A percentile compares a stretch with the other conserved stretches of the same genome.
Evolutionary conservation across 2,797 vertebrate genomes (phyloP).

Genomic region (Amphiprion clarkii): DNA sequence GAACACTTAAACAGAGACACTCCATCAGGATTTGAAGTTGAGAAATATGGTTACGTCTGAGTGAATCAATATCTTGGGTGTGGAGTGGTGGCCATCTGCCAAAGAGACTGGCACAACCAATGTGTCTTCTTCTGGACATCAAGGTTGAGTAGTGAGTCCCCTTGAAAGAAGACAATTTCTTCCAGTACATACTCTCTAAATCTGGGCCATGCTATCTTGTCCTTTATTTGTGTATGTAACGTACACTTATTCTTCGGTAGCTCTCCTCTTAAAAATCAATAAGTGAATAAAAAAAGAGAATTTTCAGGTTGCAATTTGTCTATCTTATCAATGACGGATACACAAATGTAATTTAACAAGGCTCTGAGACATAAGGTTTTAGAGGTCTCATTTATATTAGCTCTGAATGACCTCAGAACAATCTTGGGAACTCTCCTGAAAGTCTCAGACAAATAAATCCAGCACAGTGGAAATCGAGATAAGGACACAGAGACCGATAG

Average conservation of each 20-base stretch:
- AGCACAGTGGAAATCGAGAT: constrained; percentile 70
- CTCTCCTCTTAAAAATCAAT: constrained; percentile 4
- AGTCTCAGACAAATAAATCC: constrained; percentile 81
- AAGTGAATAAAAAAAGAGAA: neutral
- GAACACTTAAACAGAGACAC: constrained; percentile 80
- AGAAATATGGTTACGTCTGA: constrained; percentile 84
- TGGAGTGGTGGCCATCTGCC: constrained; percentile 82
- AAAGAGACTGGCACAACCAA: constrained; percentile 83
- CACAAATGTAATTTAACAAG: constrained; percentile 29
- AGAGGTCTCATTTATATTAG: constrained; percentile 61
- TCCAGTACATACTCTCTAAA: constrained; percentile 37
- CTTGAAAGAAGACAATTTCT: constrained; percentile 57
- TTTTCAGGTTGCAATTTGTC: constrained; percentile 16
- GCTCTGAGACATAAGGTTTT: constrained; percentile 29
- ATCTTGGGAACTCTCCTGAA: constrained; percentile 74
- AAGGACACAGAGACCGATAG: constrained; percentile 74
- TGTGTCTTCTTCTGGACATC: constrained; percentile 83
- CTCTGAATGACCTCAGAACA: constrained; percentile 79
- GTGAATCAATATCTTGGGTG: constrained; percentile 86
- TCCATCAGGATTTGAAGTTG: constrained; percentile 86
- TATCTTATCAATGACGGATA: constrained; percentile 26
- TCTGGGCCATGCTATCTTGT: neutral
- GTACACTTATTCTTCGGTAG: neutral
- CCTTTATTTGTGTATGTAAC: constrained; percentile 15
- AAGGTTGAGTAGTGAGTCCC: constrained; percentile 73